A percentile compares a stretch with the other conserved stretches of the same genome.
phyloP scores from a whole-genome alignment of 2,113 vertebrate genomes.

The Saimiri boliviensis region DNA sequence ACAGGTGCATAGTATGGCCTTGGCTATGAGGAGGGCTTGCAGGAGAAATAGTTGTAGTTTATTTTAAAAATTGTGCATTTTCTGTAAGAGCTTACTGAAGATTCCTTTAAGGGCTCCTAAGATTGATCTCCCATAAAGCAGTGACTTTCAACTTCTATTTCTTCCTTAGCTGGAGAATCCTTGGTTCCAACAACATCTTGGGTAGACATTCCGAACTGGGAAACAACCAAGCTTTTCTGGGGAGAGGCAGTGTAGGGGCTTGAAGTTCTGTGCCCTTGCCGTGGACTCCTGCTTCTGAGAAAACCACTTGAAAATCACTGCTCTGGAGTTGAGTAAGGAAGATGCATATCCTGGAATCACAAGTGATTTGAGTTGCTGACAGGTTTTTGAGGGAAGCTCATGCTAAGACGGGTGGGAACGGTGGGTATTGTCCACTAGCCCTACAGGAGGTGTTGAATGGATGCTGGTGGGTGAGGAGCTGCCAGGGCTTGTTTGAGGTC shows the following conservation, averaged over 20 bases:
- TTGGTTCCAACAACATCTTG: background rate
- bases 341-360: background rate
- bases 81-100: background rate
- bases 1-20: background rate
- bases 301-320: background rate
- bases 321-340: background rate
- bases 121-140: no score
- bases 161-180: background rate
- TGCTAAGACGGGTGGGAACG: background rate
- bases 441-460: no score
- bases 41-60: background rate
- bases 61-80: background rate
- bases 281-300: background rate
- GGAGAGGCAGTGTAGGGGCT: background rate
- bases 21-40: background rate
- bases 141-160: background rate
- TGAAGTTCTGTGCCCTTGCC: background rate
- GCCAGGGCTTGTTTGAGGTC: background rate
- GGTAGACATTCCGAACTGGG: background rate
- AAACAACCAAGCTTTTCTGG: background rate
- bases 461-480: background rate
- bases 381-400: background rate
- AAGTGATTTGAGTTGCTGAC: no score
- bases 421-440: fast-evolving
- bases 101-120: background rate